Evolutionary conservation across 2,113 vertebrate species (phyloP).

Genomic region (Phalacrocorax carbo): DNA sequence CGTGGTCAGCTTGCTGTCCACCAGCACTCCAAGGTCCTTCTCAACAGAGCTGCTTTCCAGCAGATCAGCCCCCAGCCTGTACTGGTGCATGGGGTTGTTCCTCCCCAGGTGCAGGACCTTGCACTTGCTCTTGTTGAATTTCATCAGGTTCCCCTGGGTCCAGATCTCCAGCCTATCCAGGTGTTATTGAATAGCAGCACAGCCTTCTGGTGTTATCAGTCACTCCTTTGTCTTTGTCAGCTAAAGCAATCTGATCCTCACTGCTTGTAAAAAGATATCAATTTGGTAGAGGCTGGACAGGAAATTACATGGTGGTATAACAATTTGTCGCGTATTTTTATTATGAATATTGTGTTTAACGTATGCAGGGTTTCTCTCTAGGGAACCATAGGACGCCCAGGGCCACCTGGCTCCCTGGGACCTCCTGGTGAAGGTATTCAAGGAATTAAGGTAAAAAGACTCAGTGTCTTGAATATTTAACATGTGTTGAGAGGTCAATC

Average conservation of each 20-base stretch:
- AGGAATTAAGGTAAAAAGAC: slow-evolving; percentile 82
- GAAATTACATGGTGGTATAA: neutral
- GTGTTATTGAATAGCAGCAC: too few relatives aligned
- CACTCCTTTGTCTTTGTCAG: neutral
- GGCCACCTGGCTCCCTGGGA: slow-evolving; percentile 79
- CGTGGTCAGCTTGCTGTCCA: too few relatives aligned
- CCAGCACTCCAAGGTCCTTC: too few relatives aligned
- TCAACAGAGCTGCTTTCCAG: too few relatives aligned
- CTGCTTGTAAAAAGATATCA: neutral
- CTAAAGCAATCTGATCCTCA: neutral
- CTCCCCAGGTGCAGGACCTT: too few relatives aligned
- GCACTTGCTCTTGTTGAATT: too few relatives aligned
- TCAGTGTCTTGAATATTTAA: neutral
- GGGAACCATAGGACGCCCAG: slow-evolving; percentile 82
- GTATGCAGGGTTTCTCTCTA: slow-evolving; percentile 18
- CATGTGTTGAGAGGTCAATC: neutral
- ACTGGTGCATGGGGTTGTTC: too few relatives aligned
- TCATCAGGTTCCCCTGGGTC: too few relatives aligned
- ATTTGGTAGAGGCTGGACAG: neutral
- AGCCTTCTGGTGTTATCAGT: too few relatives aligned
- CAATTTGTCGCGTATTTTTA: neutral
- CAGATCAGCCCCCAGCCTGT: too few relatives aligned
- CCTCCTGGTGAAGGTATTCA: slow-evolving; percentile 86
- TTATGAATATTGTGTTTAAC: neutral
- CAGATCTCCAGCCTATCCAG: too few relatives aligned